A percentile compares a stretch with the other conserved stretches of the same genome.
These are phyloP conservation scores for Hippocampus barbouri DNA, from an alignment of 2,113 vertebrate genomes.

Conservation along the genomic window DNA sequence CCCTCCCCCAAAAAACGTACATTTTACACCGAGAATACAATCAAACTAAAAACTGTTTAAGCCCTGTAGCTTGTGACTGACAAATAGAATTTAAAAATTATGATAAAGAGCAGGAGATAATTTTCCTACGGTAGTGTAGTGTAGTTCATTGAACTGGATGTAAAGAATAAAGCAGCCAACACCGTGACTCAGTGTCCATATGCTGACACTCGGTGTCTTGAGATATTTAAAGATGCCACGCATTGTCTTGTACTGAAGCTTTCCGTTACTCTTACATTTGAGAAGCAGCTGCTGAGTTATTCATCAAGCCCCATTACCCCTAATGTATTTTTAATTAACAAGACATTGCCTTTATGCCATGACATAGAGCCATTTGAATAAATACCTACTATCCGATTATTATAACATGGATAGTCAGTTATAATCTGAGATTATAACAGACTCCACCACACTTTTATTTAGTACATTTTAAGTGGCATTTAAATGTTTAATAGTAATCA, in stretches of 20 bases:
- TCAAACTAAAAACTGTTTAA: not conserved
- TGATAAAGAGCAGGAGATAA: not conserved
- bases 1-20: not conserved
- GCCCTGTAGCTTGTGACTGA: not conserved
- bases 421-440: constrained; percentile 80
- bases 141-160: not conserved
- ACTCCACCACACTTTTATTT: constrained; percentile 71
- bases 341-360: constrained; percentile 91
- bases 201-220: not conserved
- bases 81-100: not conserved
- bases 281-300: constrained; percentile 91
- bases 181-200: not conserved
- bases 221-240: constrained; percentile 19
- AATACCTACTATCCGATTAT: constrained; percentile 93
- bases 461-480: not conserved
- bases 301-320: constrained; percentile 95
- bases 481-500: not conserved
- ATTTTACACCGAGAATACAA: not conserved
- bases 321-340: constrained; percentile 93
- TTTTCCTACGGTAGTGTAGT: not conserved
- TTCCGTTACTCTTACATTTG: constrained; percentile 59
- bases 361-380: constrained; percentile 88
- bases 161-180: not conserved
- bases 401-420: constrained; percentile 84
- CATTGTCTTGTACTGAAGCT: constrained; percentile 23